Conservation (phyloP, 2,888 invertebrate species). For the Mechanitis messenoides region DNA sequence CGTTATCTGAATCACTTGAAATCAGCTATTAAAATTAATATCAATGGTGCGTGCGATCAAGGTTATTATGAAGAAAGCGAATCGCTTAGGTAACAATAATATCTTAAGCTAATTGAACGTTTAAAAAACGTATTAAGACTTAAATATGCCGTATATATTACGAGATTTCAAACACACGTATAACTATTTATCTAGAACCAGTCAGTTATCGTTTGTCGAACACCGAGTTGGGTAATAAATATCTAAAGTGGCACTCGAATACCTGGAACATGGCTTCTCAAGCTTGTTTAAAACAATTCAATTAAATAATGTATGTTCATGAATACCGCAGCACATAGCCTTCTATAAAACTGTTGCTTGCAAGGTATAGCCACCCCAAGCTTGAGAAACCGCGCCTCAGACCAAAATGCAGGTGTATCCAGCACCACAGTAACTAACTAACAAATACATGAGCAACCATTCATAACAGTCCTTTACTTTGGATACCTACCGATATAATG, state of each 20-base stretch:
- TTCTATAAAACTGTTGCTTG: too few relatives aligned
- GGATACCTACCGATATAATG: conserved; percentile 49
- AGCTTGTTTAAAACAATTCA: not conserved
- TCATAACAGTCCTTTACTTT: conserved; percentile 50
- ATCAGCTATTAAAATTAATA: conserved; percentile 30
- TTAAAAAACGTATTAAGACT: conserved; percentile 69
- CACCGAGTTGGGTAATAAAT: conserved; percentile 46
- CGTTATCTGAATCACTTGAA: too few relatives aligned
- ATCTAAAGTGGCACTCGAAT: conserved; percentile 66
- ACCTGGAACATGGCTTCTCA: conserved; percentile 29
- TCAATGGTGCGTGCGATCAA: conserved; percentile 30
- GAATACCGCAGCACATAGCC: too few relatives aligned
- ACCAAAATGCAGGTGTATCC: conserved; percentile 34
- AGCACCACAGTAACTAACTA: conserved; percentile 68
- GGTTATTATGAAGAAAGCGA: conserved; percentile 32
- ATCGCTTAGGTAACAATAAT: conserved; percentile 66
- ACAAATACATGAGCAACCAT: conserved; percentile 73
- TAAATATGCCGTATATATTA: conserved; percentile 68
- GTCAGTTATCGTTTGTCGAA: conserved; percentile 13
- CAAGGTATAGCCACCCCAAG: not conserved
- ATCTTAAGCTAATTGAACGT: conserved; percentile 68
- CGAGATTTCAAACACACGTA: conserved; percentile 75
- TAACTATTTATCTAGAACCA: conserved; percentile 60
- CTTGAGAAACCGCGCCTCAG: not conserved
- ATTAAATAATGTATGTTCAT: too few relatives aligned